Evolutionary conservation across 1,140 invertebrate genomes (phyloP).

Genomic region (Paraescarpia echinospica): DNA sequence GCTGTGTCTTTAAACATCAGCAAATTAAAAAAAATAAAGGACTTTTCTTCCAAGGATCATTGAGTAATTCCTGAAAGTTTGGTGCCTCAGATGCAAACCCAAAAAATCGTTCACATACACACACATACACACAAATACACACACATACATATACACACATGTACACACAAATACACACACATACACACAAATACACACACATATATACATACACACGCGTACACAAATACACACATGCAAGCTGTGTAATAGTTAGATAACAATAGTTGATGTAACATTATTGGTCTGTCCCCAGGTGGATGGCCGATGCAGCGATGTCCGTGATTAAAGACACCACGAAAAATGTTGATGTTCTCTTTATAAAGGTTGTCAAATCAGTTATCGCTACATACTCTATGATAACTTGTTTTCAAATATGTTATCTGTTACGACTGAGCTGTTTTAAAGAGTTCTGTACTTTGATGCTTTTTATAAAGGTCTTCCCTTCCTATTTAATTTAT

Average conservation of each 20-base stretch:
- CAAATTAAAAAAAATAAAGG: no score
- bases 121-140: no score
- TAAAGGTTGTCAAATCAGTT: constrained; percentile 63
- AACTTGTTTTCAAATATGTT: background rate
- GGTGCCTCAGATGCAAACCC: no score
- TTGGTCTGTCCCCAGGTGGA: constrained; percentile 55
- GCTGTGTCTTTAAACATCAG: background rate
- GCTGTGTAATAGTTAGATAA: background rate
- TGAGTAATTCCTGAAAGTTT: no score
- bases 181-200: no score
- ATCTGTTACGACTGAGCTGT: background rate
- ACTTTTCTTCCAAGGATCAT: no score
- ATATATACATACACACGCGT: no score
- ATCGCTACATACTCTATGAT: background rate
- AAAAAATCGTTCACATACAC: no score
- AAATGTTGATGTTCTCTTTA: constrained; percentile 78
- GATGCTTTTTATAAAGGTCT: background rate
- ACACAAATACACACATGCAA: no score
- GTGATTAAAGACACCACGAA: constrained; percentile 73
- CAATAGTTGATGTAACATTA: background rate
- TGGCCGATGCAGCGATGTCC: constrained; percentile 80
- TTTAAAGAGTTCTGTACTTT: background rate
- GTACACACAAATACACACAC: no score
- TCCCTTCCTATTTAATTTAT: no score
- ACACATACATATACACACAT: no score